Percentiles rank a stretch among this genome's conserved stretches.
Evolutionary conservation across 2,113 vertebrate genomes (phyloP).

Genomic region (Gila orcuttii): DNA sequence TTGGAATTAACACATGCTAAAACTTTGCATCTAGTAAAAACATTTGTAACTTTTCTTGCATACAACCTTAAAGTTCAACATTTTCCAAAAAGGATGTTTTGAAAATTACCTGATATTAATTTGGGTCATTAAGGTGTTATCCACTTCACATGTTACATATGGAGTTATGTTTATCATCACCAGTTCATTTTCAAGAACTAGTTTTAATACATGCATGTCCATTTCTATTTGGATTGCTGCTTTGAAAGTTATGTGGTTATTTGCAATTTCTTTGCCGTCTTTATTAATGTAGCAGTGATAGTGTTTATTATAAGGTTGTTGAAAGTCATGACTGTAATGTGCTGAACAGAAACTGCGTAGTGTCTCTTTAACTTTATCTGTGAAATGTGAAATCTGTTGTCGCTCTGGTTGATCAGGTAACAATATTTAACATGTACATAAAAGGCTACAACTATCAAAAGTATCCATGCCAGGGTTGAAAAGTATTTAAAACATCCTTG

Average conservation of each 20-base stretch:
- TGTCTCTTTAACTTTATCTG: constrained; percentile 6
- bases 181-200: constrained; percentile 2
- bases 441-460: background rate
- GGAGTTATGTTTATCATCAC: background rate
- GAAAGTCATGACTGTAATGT: background rate
- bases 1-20: constrained; percentile 4
- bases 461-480: background rate
- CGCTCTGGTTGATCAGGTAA: background rate
- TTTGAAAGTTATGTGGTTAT: background rate
- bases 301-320: background rate
- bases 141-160: background rate
- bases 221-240: background rate
- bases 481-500: background rate
- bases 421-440: constrained; percentile 29
- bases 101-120: background rate
- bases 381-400: constrained; percentile 20
- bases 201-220: constrained; percentile 7
- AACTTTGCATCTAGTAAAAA: background rate
- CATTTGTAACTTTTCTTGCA: background rate
- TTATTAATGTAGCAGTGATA: constrained; percentile 23
- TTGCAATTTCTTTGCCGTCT: background rate
- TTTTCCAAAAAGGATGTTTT: background rate
- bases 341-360: background rate
- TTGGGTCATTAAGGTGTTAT: background rate
- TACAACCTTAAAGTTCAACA: background rate